Evolutionary conservation across 2,888 invertebrate species (phyloP).

Genomic region (Limnephilus marmoratus): DNA sequence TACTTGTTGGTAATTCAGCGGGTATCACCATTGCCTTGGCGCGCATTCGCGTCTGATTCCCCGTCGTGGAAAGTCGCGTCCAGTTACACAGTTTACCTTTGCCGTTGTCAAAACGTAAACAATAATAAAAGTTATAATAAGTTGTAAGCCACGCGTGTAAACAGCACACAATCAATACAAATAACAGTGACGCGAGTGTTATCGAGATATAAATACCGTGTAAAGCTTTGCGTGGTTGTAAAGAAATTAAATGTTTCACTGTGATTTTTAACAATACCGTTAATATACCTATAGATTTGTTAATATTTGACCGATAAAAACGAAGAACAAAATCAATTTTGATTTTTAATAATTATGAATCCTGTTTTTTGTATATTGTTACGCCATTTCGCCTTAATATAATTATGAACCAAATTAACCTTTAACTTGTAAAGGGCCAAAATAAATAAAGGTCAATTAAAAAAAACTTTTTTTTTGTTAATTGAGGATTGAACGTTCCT

Average conservation of each 20-base stretch:
- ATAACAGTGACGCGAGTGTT: not conserved
- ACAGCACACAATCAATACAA: not conserved
- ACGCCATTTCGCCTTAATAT: not conserved
- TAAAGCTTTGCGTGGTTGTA: not conserved
- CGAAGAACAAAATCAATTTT: not conserved
- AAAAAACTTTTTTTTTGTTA: too few relatives aligned
- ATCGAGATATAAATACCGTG: not conserved
- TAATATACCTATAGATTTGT: not conserved
- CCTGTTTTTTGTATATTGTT: not conserved
- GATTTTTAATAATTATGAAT: too few relatives aligned
- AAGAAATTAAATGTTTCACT: not conserved
- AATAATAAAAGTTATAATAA: not conserved
- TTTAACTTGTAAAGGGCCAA: too few relatives aligned
- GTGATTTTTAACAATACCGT: not conserved
- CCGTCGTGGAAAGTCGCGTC: not conserved
- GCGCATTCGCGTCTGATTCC: not conserved
- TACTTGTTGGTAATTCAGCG: too few relatives aligned
- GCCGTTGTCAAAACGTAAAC: conserved; percentile 9
- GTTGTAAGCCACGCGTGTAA: not conserved
- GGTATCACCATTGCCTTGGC: not conserved
- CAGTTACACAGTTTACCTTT: not conserved
- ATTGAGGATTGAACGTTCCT: too few relatives aligned
- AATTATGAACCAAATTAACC: too few relatives aligned
- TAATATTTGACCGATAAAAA: not conserved
- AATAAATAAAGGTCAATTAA: too few relatives aligned